A percentile compares a stretch with the other conserved stretches of the same genome.
These are phyloP conservation scores for Trachops cirrhosus DNA, from an alignment of 2,797 vertebrate species.

Conservation along the genomic window DNA sequence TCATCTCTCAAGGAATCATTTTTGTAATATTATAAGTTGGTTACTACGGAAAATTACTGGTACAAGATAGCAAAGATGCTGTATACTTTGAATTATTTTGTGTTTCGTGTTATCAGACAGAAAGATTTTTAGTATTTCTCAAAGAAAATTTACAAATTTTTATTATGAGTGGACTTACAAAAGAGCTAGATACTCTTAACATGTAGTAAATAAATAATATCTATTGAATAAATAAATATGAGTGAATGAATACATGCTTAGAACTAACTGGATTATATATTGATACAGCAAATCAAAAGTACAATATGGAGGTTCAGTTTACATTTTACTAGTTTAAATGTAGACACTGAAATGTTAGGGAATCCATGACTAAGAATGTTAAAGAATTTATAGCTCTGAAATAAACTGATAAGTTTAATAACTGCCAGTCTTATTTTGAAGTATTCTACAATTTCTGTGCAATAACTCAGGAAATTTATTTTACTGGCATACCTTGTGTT, in stretches of 20 bases:
- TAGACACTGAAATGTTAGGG: slow-evolving; percentile 29
- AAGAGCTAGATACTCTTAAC: slow-evolving; percentile 7
- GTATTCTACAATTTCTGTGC: slow-evolving; percentile 25
- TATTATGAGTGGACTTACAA: background rate
- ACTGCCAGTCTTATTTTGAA: background rate
- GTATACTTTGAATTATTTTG: slow-evolving; percentile 19
- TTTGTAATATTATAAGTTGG: slow-evolving; percentile 27
- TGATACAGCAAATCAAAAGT: slow-evolving; percentile 22
- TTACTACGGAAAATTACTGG: slow-evolving; percentile 26
- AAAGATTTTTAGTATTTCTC: background rate
- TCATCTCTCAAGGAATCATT: slow-evolving; percentile 7
- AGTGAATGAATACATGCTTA: background rate
- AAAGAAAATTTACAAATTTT: slow-evolving; percentile 34
- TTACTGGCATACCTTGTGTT: slow-evolving; percentile 11
- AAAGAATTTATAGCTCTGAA: slow-evolving; percentile 27
- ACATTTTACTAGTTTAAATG: slow-evolving; percentile 21
- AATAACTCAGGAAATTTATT: slow-evolving; percentile 9
- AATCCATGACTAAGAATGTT: background rate
- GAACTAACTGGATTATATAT: background rate
- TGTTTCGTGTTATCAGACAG: slow-evolving; percentile 31
- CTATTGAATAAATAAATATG: slow-evolving; percentile 8
- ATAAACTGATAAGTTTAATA: background rate
- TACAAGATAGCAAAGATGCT: slow-evolving; percentile 15
- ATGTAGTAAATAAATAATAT: background rate
- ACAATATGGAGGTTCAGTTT: background rate